Base-by-base conservation (phyloP, 2,888 invertebrate species). In the Drosophila neotestacea region DNA sequence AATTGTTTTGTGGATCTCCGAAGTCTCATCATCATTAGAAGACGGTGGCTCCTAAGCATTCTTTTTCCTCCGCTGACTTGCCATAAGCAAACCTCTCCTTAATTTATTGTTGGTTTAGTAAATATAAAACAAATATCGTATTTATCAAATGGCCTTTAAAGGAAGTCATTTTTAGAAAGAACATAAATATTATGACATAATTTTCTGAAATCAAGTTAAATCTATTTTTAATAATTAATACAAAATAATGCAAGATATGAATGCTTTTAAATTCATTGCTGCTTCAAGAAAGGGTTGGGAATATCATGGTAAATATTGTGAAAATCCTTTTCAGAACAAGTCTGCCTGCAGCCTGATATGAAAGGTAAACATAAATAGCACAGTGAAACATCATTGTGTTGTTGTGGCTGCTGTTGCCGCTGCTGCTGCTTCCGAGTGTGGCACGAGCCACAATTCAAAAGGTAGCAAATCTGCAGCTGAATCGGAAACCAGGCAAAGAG, bases 401-500 rank as follows among this genome's bases (percentile, higher is more conserved):
- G 71, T 51, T 69, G 46, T 30, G 30, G 47, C 30, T 30, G 13
- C 46, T 4, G 36, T 2, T 56, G 48, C n/a, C 51, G 48, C n/a
- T 34, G 39, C 32, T 56, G 70, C 32, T 47, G 38, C 30, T 48
- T 56, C 50, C 52, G 65, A 47, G 61, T 52, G 59, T 46, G 67
- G 71, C 71, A 75, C 75, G 79, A 65, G 81, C 27, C 66, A 62
- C 54, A 38, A 39, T 36, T 56, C 47, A 52, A 56, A 69, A 79
- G 88, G 80, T 79, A 73, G 68, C 74, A 39, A 42, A 30, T 16
- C 34, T 34, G 56, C 44, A 44, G 55, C 55, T 69, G 77, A 54
- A 66, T 56, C 86, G 89, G 88, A 85, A 79, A 56, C 71, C 52
- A 56, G 28, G 66, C 73, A 87, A 84, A 89, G 79, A 87, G 85